phyloP scores from a whole-genome alignment of 37 sponge, comb jelly and placozoan species.

The Tethya wilhelma region DNA sequence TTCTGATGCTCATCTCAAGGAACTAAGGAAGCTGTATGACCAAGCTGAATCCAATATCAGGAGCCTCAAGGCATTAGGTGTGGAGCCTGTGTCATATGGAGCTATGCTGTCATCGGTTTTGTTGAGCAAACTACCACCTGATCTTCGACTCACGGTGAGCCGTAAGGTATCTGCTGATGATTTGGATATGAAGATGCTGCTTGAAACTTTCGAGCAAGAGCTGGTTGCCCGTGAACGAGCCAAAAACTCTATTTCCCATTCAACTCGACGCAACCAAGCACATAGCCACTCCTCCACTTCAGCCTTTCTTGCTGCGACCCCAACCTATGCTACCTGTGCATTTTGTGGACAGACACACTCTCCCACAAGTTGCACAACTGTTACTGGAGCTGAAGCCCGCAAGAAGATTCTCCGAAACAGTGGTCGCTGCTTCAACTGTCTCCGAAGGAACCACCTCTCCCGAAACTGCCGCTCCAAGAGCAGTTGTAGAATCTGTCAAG shows the following conservation, averaged over 20 bases:
- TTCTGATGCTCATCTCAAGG: slow-evolving; percentile 4
- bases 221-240: slow-evolving; percentile 25
- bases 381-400: slow-evolving; percentile 1
- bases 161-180: slow-evolving; percentile 12
- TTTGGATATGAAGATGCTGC: neutral
- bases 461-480: slow-evolving; percentile 21
- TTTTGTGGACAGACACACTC: slow-evolving; percentile 31
- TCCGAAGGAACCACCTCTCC: slow-evolving; percentile 20
- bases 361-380: slow-evolving; percentile 8
- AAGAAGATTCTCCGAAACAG: slow-evolving; percentile 28
- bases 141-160: slow-evolving; percentile 26
- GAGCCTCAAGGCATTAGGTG: slow-evolving; percentile 41
- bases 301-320: slow-evolving; percentile 19
- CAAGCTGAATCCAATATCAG: slow-evolving; percentile 29
- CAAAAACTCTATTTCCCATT: neutral
- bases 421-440: slow-evolving; percentile 45
- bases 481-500: slow-evolving; percentile 13
- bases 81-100: slow-evolving; percentile 35
- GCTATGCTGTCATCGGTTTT: slow-evolving; percentile 33
- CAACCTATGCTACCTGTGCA: neutral
- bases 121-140: slow-evolving; percentile 24
- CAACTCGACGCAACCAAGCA: neutral
- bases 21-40: slow-evolving; percentile 23
- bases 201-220: slow-evolving; percentile 33
- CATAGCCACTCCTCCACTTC: slow-evolving; percentile 9